phyloP scores from a whole-genome alignment of 64 coral and sea anemone genomes.

The Pachyseris speciosa region DNA sequence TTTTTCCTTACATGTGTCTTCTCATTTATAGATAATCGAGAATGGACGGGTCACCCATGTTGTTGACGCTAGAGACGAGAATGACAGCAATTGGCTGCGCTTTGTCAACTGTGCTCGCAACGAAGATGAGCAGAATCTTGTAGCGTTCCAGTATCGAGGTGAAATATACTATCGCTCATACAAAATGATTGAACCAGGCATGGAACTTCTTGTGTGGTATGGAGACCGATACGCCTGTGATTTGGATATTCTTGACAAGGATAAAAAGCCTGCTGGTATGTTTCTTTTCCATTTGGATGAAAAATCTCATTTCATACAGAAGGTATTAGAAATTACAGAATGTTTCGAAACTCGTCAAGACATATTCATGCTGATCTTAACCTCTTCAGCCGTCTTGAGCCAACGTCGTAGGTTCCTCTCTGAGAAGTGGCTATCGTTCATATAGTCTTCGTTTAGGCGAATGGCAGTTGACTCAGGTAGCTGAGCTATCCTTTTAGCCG shows the following conservation, averaged over 20 bases:
- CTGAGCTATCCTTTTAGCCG: too few species aligned
- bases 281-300: too few species aligned
- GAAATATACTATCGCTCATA: conserved; percentile 73
- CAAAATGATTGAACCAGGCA: conserved; percentile 69
- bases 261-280: conserved; percentile 49
- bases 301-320: too few species aligned
- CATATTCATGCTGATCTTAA: too few species aligned
- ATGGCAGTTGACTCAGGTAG: too few species aligned
- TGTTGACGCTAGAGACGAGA: conserved; percentile 64
- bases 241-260: conserved; percentile 61
- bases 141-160: conserved; percentile 76
- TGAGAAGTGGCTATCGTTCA: too few species aligned
- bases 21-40: conserved; percentile 63
- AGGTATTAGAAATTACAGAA: too few species aligned
- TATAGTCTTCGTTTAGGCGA: too few species aligned
- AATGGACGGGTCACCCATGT: conserved; percentile 78
- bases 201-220: conserved; percentile 79
- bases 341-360: too few species aligned
- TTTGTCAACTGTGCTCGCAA: conserved; percentile 82
- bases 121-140: conserved; percentile 81
- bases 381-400: too few species aligned
- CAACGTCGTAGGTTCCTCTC: too few species aligned
- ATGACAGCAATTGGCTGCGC: conserved; percentile 66
- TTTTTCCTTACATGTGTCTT: not conserved
- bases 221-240: conserved; percentile 75